A percentile compares a stretch with the other conserved stretches of the same genome.
phyloP scores from a whole-genome alignment of 2,888 invertebrate species.

The Eucriotettix oculatus region DNA sequence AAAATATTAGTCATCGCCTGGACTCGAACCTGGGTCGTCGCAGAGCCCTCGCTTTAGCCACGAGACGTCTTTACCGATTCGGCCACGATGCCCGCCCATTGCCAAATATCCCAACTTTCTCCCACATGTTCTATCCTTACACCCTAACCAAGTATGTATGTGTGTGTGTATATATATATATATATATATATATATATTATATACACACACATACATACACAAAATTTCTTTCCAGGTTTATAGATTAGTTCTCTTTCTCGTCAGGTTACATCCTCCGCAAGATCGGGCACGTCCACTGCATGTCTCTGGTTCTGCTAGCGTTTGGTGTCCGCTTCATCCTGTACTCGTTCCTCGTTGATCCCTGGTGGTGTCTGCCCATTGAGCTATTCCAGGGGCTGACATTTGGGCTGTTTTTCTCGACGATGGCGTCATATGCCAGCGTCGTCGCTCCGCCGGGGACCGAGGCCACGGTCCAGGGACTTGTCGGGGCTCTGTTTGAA shows the following conservation, averaged over 20 bases:
- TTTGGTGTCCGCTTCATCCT: conserved; percentile 66
- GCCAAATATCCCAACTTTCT: no score
- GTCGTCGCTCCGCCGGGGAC: conserved; percentile 68
- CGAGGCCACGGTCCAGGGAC: conserved; percentile 74
- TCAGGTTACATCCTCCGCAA: conserved; percentile 53
- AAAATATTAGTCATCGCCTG: no score
- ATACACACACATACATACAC: no score
- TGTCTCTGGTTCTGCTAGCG: conserved; percentile 65
- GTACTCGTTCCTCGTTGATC: conserved; percentile 62
- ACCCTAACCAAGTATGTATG: no score
- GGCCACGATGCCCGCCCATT: no score
- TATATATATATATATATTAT: no score
- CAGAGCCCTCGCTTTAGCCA: no score
- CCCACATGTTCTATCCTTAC: no score
- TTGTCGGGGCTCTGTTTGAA: conserved; percentile 75
- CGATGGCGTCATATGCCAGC: conserved; percentile 78
- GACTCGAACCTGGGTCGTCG: no score
- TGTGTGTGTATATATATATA: no score
- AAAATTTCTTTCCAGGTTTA: conserved; percentile 41
- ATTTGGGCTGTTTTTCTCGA: conserved; percentile 73
- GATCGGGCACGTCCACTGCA: conserved; percentile 65
- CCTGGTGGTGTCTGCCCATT: conserved; percentile 72
- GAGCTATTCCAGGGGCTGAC: conserved; percentile 79
- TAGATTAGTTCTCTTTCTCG: conserved; percentile 40
- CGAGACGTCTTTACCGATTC: no score